Conservation (phyloP, 1,140 invertebrate species). For the Rhagoletis pomonella region DNA sequence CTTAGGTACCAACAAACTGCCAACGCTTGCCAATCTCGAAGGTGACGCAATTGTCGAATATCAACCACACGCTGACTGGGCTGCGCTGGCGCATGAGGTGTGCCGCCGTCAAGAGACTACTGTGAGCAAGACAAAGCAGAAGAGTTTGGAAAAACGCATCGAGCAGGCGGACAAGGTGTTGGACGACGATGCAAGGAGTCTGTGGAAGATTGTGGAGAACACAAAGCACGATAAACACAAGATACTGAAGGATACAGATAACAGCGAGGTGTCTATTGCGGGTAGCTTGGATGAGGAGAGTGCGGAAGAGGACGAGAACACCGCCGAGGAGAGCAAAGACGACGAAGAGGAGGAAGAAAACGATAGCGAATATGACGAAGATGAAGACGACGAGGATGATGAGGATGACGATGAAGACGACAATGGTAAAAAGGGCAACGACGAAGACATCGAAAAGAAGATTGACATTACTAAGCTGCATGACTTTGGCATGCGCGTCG, state of each 20-base stretch:
- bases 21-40: slow-evolving; percentile 75
- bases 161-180: slow-evolving; percentile 74
- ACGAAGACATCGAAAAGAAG: slow-evolving; percentile 57
- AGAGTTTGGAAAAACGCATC: slow-evolving; percentile 69
- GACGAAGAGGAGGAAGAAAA: slow-evolving; percentile 67
- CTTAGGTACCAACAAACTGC: slow-evolving; percentile 75
- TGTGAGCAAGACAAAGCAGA: slow-evolving; percentile 54
- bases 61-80: slow-evolving; percentile 64
- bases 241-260: slow-evolving; percentile 75
- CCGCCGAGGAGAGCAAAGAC: slow-evolving; percentile 60
- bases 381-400: slow-evolving; percentile 62
- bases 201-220: slow-evolving; percentile 65
- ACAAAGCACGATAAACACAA: slow-evolving; percentile 67
- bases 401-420: slow-evolving; percentile 53
- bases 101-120: slow-evolving; percentile 64
- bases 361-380: slow-evolving; percentile 65
- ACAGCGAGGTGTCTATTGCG: slow-evolving; percentile 66
- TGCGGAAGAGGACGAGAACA: slow-evolving; percentile 61
- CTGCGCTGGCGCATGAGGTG: slow-evolving; percentile 65
- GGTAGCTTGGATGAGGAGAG: slow-evolving; percentile 74
- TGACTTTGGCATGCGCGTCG: slow-evolving; percentile 63
- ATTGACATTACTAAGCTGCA: slow-evolving; percentile 60
- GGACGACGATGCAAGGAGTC: slow-evolving; percentile 71
- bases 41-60: slow-evolving; percentile 59
- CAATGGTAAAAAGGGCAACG: not conserved